These are phyloP conservation scores for Bellardia bayeri DNA, from an alignment of 2,888 invertebrate species.

Conservation along the genomic window DNA sequence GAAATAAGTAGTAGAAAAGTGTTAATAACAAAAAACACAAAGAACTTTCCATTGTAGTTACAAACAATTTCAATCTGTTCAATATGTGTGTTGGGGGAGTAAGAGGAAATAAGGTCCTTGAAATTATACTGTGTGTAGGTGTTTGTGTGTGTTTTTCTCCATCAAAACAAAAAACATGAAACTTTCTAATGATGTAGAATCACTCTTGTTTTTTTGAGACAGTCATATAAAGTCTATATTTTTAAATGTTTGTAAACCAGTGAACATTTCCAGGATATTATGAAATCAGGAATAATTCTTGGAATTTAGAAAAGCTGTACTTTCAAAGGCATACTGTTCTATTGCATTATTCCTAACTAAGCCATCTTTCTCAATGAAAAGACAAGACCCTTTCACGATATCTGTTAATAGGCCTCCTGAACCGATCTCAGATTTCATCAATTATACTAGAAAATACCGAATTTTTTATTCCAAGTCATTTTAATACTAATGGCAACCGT, in stretches of 20 bases:
- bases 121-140: neutral
- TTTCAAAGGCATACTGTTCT: too few relatives aligned
- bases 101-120: constrained; percentile 37
- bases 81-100: neutral
- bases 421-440: too few relatives aligned
- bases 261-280: neutral
- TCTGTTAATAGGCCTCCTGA: too few relatives aligned
- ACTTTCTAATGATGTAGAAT: constrained; percentile 10
- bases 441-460: too few relatives aligned
- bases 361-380: too few relatives aligned
- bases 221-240: constrained; percentile 15
- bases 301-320: neutral
- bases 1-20: neutral
- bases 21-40: constrained; percentile 12
- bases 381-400: too few relatives aligned
- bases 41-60: constrained; percentile 1
- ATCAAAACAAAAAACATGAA: neutral
- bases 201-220: neutral
- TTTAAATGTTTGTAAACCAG: neutral
- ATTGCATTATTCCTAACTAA: too few relatives aligned
- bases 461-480: too few relatives aligned
- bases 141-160: neutral
- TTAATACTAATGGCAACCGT: too few relatives aligned
- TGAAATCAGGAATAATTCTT: neutral
- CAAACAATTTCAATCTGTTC: constrained; percentile 15